A percentile compares a stretch with the other conserved stretches of the same genome.
Conservation (phyloP, 2,797 vertebrate species). For the Oophaga sylvatica region DNA sequence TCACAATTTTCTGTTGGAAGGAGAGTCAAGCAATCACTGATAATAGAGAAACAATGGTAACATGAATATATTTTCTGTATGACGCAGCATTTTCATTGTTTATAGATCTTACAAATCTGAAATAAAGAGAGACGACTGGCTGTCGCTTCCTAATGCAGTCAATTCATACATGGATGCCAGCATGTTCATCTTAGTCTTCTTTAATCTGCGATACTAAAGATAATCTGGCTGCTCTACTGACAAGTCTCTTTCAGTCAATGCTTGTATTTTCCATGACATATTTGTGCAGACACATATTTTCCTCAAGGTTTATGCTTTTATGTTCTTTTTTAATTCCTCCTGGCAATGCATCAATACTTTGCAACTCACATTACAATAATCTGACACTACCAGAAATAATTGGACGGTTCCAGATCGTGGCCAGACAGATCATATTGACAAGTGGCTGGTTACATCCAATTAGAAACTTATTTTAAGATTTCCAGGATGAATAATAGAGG, state of each 20-base stretch:
- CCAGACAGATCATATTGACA: neutral
- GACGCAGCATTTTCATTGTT: neutral
- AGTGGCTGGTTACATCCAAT: neutral
- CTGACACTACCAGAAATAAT: neutral
- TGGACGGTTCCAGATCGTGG: neutral
- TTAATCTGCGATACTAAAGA: neutral
- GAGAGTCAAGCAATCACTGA: conserved; percentile 8
- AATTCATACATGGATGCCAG: too few relatives aligned
- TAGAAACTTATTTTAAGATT: too few relatives aligned
- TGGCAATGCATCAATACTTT: too few relatives aligned
- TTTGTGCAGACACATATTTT: neutral
- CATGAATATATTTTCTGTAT: neutral
- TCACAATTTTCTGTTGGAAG: conserved; percentile 6
- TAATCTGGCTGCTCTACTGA: neutral
- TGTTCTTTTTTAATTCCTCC: neutral
- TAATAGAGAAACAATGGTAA: conserved; percentile 1
- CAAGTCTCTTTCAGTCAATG: neutral
- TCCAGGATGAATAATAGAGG: neutral
- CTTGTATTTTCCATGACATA: neutral
- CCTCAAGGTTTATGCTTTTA: neutral
- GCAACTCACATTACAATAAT: too few relatives aligned
- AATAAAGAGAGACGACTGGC: neutral
- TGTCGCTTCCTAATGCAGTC: neutral
- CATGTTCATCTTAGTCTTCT: neutral
- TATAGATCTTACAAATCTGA: neutral